Evolutionary conservation across 2,113 vertebrate species (phyloP), one percentile per base, ranked within the genome.

Genomic region (Grantiella picta): DNA sequence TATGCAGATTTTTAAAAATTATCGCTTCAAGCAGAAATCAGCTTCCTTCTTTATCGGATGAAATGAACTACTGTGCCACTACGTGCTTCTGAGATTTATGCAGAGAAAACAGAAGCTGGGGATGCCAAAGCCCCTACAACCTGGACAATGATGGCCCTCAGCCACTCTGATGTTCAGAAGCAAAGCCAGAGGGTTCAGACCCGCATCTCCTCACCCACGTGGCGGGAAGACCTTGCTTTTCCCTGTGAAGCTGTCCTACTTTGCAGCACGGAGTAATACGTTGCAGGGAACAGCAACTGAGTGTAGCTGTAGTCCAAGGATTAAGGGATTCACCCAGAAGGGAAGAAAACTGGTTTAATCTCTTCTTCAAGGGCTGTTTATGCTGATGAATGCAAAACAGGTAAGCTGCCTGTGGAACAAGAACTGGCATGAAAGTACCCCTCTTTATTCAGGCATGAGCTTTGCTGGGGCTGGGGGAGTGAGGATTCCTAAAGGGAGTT

Each of bases 331-430:
- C 73, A 47, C 5, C 33, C 38, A 49, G 57, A 68, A 90, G 45
- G 29, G 27, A 91, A 87, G 56, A 85, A 85, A 92, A 84, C 35
- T 60, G 28, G 57, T 82, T 96, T 85, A 87, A 85, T 82, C 56
- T 54, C 70, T 84, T 42, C 52, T 87, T 87, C 53, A 79, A 76
- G 45, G 49, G 45, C 56, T 78, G 31, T 40, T 85, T 60, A 90
- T 93, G 87, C 77, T 79, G 24, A 95, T 70, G 8, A 81, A 94
- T 73, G 64, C 72, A 92, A 89, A 96, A 29, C 29, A 86, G 60
- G 72, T 83, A 63, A 86, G 6, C 45, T 75, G 77, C 72, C 69
- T 70, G 35, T 50, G 60, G 77, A 81, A 73, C 54, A 65, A 92
- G 79, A 66, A 88, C 38, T 29, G 47, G 18, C 20, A 45, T 50